Base-by-base conservation (phyloP, 1,140 invertebrate genomes). In the Stegodyphus dumicola region DNA sequence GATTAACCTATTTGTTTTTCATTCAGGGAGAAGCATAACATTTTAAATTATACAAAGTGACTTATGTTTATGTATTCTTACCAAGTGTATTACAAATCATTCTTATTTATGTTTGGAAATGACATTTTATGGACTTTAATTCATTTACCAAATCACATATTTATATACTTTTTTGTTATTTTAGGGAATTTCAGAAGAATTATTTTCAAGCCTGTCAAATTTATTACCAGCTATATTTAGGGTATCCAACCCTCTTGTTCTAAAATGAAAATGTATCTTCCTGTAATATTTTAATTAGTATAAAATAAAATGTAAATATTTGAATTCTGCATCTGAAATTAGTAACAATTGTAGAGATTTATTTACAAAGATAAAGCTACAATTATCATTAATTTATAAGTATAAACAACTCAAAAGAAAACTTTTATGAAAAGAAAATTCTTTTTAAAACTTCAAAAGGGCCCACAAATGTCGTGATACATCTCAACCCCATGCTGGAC, bases 211-310 rank as follows among this genome's bases (percentile, higher is more conserved):
- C 18, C 91, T 98, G 75, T 95, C 96, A 5, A 93, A 93, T 60
- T 96, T 98, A 95, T 91, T 98, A 81, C 95, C 96, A 13, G 94
- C 94, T 88, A 96, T 97, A 88, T 98, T 98, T 90, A 93, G 96
- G 86, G 94, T 97, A 53, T 97, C 96, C 1, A 97, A 98, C 92
- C 95, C 96, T 60, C 91, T 96, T 74, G 93, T 95, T 17, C 87
- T 89, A 64, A 88, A 88, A 77, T 85, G 77, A 53, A 71, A 51
- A 33, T 80, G 33, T n/a, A 66, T 51, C 13, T 73, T 73, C 7
- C 33, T 49, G 17, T 6, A 33, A 1, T 33, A 33, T 33, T 33
- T n/a, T n/a, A n/a, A n/a, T n/a, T 33, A 33, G 3, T 33, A 33
- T 33, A 33, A 33, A 76, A 60, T 6, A 56, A 9, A 76, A 60